Evolutionary conservation across 2,797 vertebrate species (phyloP).

Genomic region (Gorsachius magnificus): DNA sequence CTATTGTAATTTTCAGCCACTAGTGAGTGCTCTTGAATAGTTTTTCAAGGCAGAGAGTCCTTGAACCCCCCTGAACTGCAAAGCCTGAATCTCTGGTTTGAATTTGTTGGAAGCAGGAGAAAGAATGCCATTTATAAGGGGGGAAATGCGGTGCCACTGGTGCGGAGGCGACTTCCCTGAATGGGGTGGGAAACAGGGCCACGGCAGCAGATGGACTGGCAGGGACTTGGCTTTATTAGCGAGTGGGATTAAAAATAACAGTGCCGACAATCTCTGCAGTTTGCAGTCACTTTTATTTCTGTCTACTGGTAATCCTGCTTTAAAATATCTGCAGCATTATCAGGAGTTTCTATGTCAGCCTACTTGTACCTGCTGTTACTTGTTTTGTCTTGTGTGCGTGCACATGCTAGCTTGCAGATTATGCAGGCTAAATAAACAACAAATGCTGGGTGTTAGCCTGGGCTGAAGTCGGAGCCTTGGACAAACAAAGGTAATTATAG

Average conservation of each 20-base stretch:
- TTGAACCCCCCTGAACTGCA: conserved; percentile 33
- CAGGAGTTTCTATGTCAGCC: not conserved
- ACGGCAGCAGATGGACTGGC: not conserved
- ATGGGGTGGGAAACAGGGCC: fast-evolving
- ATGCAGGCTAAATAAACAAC: not conserved
- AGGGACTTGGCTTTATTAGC: not conserved
- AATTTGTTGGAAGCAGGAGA: conserved; percentile 69
- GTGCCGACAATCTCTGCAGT: not conserved
- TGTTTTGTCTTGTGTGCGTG: not conserved
- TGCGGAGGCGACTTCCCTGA: not conserved
- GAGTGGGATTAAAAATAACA: not conserved
- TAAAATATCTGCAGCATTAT: not conserved
- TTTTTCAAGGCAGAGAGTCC: conserved; percentile 69
- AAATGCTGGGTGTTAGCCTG: not conserved
- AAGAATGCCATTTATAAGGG: conserved; percentile 69
- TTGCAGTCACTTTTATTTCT: not conserved
- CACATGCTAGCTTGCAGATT: not conserved
- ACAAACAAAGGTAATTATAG: not conserved
- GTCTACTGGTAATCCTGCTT: not conserved
- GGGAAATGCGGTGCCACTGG: conserved; percentile 41
- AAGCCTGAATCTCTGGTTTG: conserved; percentile 67
- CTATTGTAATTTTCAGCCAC: conserved; percentile 81
- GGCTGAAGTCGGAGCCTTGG: not conserved
- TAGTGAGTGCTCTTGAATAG: conserved; percentile 94
- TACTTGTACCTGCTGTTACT: not conserved